Conservation (phyloP, 2,888 invertebrate genomes). For the Noctuana brunneofusca region DNA sequence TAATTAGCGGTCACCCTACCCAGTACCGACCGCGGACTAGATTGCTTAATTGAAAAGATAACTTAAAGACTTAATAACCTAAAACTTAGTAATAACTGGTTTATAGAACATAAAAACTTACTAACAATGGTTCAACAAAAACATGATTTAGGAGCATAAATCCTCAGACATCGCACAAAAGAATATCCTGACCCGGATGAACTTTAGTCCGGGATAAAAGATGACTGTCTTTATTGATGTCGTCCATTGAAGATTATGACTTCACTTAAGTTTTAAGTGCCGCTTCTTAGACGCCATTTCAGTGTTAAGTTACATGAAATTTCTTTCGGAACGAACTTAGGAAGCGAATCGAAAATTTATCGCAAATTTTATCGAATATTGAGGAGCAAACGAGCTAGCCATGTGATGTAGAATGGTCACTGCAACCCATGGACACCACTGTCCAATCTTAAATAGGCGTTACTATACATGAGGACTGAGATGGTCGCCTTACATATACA, state of each 20-base stretch:
- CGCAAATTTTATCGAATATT: no score
- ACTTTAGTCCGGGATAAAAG: slow-evolving; percentile 23
- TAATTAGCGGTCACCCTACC: no score
- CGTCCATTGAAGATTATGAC: slow-evolving; percentile 32
- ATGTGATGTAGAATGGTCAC: no score
- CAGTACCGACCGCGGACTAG: no score
- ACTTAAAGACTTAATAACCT: no score
- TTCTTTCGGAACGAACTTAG: background rate
- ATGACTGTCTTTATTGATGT: slow-evolving; percentile 20
- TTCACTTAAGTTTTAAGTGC: slow-evolving; percentile 34
- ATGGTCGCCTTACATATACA: no score
- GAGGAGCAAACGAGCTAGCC: no score
- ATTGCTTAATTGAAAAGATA: no score
- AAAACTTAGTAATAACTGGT: background rate
- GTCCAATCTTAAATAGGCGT: no score
- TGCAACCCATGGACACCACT: no score
- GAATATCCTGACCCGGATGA: slow-evolving; percentile 15
- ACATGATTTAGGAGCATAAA: slow-evolving; percentile 1
- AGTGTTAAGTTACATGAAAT: slow-evolving; percentile 7
- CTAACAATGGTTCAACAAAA: background rate
- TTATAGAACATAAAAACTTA: background rate
- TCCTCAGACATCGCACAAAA: slow-evolving; percentile 8
- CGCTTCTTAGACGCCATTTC: slow-evolving; percentile 19
- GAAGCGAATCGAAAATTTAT: background rate
- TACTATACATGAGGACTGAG: no score